Percentiles rank a stretch among this genome's conserved stretches.
Evolutionary conservation across 2,888 invertebrate species (phyloP).

Genomic region (Drosophila anomalata): DNA sequence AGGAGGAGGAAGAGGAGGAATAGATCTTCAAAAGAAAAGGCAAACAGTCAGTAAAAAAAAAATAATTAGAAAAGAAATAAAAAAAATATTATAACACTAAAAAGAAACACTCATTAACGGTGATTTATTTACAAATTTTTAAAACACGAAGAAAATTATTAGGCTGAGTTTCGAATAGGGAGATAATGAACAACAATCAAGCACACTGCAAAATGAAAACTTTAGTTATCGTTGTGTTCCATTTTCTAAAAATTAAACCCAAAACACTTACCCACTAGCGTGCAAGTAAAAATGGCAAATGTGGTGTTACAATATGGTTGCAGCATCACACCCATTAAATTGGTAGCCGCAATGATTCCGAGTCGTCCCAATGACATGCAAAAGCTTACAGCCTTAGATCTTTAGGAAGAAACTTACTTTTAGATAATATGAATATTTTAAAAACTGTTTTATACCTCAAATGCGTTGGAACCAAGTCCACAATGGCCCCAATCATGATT

Average conservation of each 20-base stretch:
- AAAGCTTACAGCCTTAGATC: constrained; percentile 74
- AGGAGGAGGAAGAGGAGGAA: constrained; percentile 38
- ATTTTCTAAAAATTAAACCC: not conserved
- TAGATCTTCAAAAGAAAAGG: constrained; percentile 22
- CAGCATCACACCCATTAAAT: constrained; percentile 74
- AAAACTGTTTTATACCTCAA: constrained; percentile 61
- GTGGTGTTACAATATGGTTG: constrained; percentile 71
- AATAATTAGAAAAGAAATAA: constrained; percentile 18
- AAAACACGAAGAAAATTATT: not conserved
- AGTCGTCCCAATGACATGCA: constrained; percentile 74
- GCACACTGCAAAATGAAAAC: constrained; percentile 62
- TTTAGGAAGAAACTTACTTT: constrained; percentile 9
- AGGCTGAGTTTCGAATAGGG: constrained; percentile 69
- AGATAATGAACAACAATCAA: constrained; percentile 62
- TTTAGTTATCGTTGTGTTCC: not conserved
- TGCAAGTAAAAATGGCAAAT: constrained; percentile 69
- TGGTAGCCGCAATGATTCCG: constrained; percentile 75
- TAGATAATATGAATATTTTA: not conserved
- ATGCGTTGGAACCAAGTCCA: constrained; percentile 80
- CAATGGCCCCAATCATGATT: constrained; percentile 78
- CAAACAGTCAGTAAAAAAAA: constrained; percentile 29
- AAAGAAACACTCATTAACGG: not conserved
- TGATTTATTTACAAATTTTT: not conserved
- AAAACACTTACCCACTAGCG: constrained; percentile 62
- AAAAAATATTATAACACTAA: constrained; percentile 25